Evolutionary conservation across 2,113 vertebrate genomes (phyloP).

Genomic region (Mugil cephalus): DNA sequence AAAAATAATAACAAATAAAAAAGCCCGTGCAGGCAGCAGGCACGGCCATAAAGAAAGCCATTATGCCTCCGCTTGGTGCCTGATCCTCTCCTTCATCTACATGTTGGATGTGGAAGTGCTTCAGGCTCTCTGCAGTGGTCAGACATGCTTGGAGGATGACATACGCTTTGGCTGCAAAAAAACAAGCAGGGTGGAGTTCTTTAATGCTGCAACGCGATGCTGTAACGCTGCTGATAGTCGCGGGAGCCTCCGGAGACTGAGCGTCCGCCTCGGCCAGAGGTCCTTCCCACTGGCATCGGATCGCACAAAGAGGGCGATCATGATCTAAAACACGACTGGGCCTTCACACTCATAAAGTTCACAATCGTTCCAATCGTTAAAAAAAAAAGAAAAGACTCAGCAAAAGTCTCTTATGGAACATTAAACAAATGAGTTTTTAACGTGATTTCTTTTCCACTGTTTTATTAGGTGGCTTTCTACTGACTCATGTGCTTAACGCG

Average conservation of each 20-base stretch:
- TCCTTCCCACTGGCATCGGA: slow-evolving; percentile 2
- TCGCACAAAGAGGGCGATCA: not conserved
- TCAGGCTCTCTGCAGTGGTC: slow-evolving; percentile 57
- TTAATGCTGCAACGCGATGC: slow-evolving; percentile 51
- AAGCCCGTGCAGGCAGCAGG: slow-evolving; percentile 11
- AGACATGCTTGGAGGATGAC: slow-evolving; percentile 75
- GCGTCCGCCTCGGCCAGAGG: not conserved
- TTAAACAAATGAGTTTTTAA: not conserved
- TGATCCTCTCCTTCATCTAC: slow-evolving; percentile 40
- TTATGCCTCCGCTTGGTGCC: slow-evolving; percentile 40
- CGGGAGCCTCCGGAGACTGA: slow-evolving; percentile 29
- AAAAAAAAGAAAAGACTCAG: not conserved
- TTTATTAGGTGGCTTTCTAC: not conserved
- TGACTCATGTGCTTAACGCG: not conserved
- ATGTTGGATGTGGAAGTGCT: slow-evolving; percentile 49
- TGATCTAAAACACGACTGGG: slow-evolving; percentile 15
- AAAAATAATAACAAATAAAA: slow-evolving; percentile 6
- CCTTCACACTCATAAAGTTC: not conserved
- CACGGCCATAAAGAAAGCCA: slow-evolving; percentile 46
- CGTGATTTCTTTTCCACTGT: not conserved
- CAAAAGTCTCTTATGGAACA: not conserved
- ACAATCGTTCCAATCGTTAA: not conserved
- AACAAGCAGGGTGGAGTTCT: slow-evolving; percentile 61
- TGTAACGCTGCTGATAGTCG: slow-evolving; percentile 53
- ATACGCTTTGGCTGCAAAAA: slow-evolving; percentile 62